Evolutionary conservation across 2,888 invertebrate species (phyloP), one percentile per base, ranked within the genome.

Genomic region (Liopterus haemorrhoidalis): DNA sequence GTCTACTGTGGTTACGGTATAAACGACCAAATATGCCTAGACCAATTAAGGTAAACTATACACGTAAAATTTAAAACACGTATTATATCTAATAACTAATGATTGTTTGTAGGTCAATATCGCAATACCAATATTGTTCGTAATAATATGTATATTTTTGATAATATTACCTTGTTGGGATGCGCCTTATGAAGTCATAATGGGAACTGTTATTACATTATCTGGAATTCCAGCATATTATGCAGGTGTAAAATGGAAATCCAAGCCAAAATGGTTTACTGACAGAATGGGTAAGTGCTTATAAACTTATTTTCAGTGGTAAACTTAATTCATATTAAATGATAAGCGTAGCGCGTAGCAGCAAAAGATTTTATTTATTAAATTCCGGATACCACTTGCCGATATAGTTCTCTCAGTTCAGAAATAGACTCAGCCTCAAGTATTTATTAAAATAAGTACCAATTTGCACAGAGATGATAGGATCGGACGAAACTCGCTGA

Each of bases 181-280:
- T 57, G 81, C 85, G 54, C 91, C 92, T 1, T 70, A 73, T 27
- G 88, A 89, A 61, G 86, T 91, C 21, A 76, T 82, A 4, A 81
- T 84, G 63, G 92, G 90, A 11, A 70, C 81, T 2, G 59, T 81
- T 19, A 89, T 92, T 58, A 88, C 91, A 0, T 62, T 82, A n/a
- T 76, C 83, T 18, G 92, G 92, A 1, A 73, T 92, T 48, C 92
- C 92, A 0, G 82, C 85, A 14, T 92, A 90, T 67, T 81, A 77
- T 57, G 59, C 79, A 1, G 81, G 89, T 25, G 78, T 91, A 27
- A 72, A 71, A 39, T 79, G 81, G 75, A 73, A 75, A 57, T 68
- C 73, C 27, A 82, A 81, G 58, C 88, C 88, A 0, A 55, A 64
- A 19, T 72, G 72, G 64, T 72, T 87, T 51, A 67, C 70, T 39